phyloP scores from a whole-genome alignment of 2,113 vertebrate genomes.

The Trochalopteron elliotii region DNA sequence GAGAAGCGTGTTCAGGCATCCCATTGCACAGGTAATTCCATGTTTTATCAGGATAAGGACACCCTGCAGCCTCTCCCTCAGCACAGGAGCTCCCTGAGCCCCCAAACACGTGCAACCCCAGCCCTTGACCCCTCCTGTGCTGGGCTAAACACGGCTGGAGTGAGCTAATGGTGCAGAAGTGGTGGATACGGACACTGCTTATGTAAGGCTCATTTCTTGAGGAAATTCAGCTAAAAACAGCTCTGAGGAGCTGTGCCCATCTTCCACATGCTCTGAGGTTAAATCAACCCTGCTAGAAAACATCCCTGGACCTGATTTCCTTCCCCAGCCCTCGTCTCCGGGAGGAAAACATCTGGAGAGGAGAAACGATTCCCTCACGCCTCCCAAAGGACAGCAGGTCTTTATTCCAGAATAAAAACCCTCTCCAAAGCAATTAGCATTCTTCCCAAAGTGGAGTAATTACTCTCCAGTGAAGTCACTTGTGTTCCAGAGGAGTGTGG shows the following conservation, averaged over 20 bases:
- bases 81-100: background rate
- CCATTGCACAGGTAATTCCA: accelerated
- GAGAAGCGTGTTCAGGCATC: accelerated
- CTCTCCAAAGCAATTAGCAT: constrained; percentile 38
- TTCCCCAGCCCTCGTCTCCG: background rate
- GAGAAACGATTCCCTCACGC: background rate
- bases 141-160: background rate
- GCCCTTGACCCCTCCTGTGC: background rate
- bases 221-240: background rate
- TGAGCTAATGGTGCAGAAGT: background rate
- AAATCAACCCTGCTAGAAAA: background rate
- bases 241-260: accelerated
- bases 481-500: background rate
- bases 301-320: background rate
- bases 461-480: background rate
- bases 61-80: background rate
- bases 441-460: background rate
- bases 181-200: background rate
- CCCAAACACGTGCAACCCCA: background rate
- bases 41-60: accelerated
- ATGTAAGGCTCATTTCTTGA: constrained; percentile 7
- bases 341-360: background rate
- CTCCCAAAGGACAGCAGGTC: constrained; percentile 10
- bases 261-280: background rate
- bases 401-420: background rate